A percentile compares a stretch with the other conserved stretches of the same genome.
Conservation (phyloP, 2,888 invertebrate species). For the Ganaspis brasiliensis region DNA sequence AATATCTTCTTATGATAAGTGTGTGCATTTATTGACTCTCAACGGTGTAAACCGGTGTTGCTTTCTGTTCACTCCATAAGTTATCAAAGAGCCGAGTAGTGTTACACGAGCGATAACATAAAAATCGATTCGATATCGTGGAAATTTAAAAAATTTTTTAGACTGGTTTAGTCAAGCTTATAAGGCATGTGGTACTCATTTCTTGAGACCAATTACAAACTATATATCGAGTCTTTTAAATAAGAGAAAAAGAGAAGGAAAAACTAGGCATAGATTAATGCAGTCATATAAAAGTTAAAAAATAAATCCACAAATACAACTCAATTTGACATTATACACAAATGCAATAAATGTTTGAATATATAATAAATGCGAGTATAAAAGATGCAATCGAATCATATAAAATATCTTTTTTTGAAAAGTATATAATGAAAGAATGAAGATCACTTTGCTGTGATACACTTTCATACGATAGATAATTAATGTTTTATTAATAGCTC, state of each 20-base stretch:
- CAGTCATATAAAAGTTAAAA: background rate
- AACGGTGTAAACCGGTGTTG: conserved; percentile 31
- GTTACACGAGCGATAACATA: conserved; percentile 13
- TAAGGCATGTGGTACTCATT: background rate
- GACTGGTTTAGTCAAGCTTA: conserved; percentile 28
- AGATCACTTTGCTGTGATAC: background rate
- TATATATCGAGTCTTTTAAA: background rate
- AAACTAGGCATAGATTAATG: background rate
- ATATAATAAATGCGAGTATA: no score
- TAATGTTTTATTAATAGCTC: conserved; percentile 4
- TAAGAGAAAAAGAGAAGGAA: background rate
- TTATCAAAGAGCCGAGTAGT: background rate
- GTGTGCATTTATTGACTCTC: conserved; percentile 22
- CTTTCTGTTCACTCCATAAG: conserved; percentile 35
- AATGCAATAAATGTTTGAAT: no score
- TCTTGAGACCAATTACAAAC: background rate
- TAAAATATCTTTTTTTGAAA: background rate
- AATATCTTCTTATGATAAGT: conserved; percentile 25
- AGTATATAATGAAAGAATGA: background rate
- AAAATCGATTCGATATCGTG: background rate
- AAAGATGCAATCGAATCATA: no score
- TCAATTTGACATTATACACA: no score
- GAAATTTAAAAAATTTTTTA: conserved; percentile 12
- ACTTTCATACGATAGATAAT: background rate
- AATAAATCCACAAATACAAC: background rate